phyloP scores from a whole-genome alignment of 2,113 vertebrate genomes.

The Mustela nigripes region DNA sequence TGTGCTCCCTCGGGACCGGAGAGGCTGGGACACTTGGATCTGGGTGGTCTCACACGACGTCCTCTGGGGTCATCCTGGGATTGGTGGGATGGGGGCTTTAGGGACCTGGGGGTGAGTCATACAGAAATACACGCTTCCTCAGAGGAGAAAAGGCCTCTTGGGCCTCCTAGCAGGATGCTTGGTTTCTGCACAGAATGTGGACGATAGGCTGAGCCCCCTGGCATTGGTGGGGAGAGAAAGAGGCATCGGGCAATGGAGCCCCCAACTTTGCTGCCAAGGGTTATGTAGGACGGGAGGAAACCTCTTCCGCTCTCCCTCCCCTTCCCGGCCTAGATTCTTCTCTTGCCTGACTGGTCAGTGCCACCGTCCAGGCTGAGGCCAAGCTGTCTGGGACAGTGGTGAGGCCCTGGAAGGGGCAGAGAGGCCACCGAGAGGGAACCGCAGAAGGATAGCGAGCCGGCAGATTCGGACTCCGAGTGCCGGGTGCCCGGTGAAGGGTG shows the following conservation, averaged over 20 bases:
- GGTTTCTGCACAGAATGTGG: neutral
- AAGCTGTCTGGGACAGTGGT: conserved; percentile 32
- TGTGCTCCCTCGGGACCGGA: neutral
- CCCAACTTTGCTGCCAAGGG: conserved; percentile 41
- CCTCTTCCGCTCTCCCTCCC: conserved; percentile 43
- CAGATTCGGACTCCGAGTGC: neutral
- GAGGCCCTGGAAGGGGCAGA: conserved; percentile 63
- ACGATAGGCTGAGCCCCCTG: neutral
- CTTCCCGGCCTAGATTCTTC: conserved; percentile 77
- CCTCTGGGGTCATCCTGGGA: neutral
- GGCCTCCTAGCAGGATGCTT: neutral
- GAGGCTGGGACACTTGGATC: neutral
- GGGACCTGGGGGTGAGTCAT: neutral
- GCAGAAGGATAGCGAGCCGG: neutral
- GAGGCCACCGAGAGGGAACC: neutral
- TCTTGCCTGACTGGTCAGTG: conserved; percentile 76
- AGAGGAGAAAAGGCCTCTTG: neutral
- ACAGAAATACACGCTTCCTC: neutral
- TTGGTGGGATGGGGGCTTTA: neutral
- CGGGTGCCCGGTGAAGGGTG: neutral
- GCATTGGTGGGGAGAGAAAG: neutral
- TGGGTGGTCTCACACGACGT: neutral
- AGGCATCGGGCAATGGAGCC: neutral
- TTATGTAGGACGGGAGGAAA: conserved; percentile 65
- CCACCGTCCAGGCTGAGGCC: conserved; percentile 62